Evolutionary conservation across 2,888 invertebrate species (phyloP).

Genomic region (Holacanthella duospinosa): DNA sequence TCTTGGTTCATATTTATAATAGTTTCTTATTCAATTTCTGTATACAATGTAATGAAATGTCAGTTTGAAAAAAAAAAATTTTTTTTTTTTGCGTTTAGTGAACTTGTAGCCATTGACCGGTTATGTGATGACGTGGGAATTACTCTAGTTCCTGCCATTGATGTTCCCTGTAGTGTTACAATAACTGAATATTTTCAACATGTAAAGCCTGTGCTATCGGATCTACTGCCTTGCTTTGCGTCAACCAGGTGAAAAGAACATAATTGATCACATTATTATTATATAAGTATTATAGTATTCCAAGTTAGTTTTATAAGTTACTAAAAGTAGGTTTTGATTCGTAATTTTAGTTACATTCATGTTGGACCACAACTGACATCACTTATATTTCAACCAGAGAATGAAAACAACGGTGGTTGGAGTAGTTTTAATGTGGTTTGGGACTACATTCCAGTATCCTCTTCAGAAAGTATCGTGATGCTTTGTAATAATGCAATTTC

Average conservation of each 20-base stretch:
- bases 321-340: background rate
- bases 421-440: constrained; percentile 39
- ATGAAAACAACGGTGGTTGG: constrained; percentile 36
- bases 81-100: constrained; percentile 40
- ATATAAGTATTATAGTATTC: background rate
- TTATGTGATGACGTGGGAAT: constrained; percentile 49
- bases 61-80: no score
- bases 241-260: constrained; percentile 43
- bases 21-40: background rate
- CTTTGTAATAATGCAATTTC: constrained; percentile 43
- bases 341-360: constrained; percentile 44
- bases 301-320: background rate
- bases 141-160: constrained; percentile 48
- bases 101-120: constrained; percentile 49
- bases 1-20: no score
- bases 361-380: constrained; percentile 50
- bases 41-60: constrained; percentile 1
- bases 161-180: constrained; percentile 41
- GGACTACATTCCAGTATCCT: constrained; percentile 44
- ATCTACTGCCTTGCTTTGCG: constrained; percentile 48
- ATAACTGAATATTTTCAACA: constrained; percentile 44
- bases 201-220: constrained; percentile 48
- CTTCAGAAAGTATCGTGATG: constrained; percentile 42
- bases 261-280: background rate
- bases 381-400: constrained; percentile 45